Conservation (phyloP, 1,140 invertebrate genomes). For the Prorops nasuta region DNA sequence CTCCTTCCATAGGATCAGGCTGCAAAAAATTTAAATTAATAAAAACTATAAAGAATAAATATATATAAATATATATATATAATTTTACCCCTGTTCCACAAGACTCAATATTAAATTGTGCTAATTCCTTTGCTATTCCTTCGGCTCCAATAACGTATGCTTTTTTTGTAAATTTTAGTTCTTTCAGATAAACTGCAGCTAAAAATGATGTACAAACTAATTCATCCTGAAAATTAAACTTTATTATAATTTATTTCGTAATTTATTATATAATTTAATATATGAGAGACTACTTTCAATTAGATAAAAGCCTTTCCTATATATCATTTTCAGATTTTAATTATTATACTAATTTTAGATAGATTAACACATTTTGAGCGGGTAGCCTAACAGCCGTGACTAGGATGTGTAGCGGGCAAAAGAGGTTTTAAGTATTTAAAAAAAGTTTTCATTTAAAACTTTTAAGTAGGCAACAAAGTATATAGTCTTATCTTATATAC, state of each 20-base stretch:
- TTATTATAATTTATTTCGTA: too few relatives aligned
- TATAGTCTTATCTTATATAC: too few relatives aligned
- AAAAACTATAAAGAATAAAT: too few relatives aligned
- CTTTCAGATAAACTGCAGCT: constrained; percentile 76
- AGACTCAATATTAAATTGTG: constrained; percentile 72
- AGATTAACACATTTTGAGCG: too few relatives aligned
- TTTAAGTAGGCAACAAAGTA: too few relatives aligned
- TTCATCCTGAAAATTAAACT: constrained; percentile 62
- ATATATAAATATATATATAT: constrained; percentile 5
- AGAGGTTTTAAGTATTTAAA: too few relatives aligned
- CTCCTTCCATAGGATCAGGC: constrained; percentile 58
- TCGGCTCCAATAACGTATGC: constrained; percentile 81
- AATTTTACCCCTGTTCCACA: constrained; percentile 65
- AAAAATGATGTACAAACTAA: constrained; percentile 84
- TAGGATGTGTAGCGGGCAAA: too few relatives aligned
- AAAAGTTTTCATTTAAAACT: too few relatives aligned
- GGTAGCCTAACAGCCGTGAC: too few relatives aligned
- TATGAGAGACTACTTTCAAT: constrained; percentile 3
- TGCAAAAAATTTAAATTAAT: constrained; percentile 48
- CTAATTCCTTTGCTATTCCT: constrained; percentile 78
- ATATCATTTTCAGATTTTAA: too few relatives aligned
- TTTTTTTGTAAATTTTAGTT: constrained; percentile 72
- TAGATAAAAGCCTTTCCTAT: too few relatives aligned
- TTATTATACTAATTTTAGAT: too few relatives aligned
- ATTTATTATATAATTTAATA: constrained; percentile 3